These are phyloP conservation scores for Dysidea cf. avara DNA, from an alignment of 37 sponge, comb jelly and placozoan species.

Conservation along the genomic window DNA sequence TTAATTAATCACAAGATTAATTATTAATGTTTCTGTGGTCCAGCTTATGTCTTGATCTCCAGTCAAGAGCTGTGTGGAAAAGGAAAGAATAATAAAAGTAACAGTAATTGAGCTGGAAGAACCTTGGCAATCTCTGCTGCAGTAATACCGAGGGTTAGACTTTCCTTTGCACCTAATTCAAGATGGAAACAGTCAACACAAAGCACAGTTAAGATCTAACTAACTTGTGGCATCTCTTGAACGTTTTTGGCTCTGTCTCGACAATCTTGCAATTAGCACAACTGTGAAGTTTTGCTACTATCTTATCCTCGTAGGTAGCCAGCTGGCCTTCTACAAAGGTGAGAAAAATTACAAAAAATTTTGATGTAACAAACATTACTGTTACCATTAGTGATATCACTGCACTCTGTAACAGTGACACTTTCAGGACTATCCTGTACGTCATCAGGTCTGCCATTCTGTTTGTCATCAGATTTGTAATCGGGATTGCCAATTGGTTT, in stretches of 20 bases:
- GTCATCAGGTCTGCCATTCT: too few relatives aligned
- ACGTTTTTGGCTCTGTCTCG: conserved; percentile 45
- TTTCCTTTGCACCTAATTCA: conserved; percentile 56
- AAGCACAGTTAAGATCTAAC: background rate
- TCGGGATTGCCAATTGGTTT: too few relatives aligned
- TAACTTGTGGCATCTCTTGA: conserved; percentile 68
- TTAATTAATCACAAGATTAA: too few relatives aligned
- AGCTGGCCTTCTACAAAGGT: background rate
- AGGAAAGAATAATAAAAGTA: background rate
- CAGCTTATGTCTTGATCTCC: conserved; percentile 54
- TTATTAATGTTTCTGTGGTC: conserved; percentile 25
- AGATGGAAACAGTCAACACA: background rate
- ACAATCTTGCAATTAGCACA: conserved; percentile 36
- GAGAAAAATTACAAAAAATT: background rate
- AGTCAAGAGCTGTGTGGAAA: conserved; percentile 30
- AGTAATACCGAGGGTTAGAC: conserved; percentile 58
- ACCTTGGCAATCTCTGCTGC: conserved; percentile 59
- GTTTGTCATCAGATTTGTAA: too few relatives aligned
- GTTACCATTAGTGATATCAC: too few relatives aligned
- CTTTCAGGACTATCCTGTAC: too few relatives aligned
- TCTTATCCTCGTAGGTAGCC: background rate
- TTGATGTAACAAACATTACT: too few relatives aligned
- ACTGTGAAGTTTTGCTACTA: conserved; percentile 26
- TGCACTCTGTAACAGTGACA: too few relatives aligned
- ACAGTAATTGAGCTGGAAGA: background rate